A percentile compares a stretch with the other conserved stretches of the same genome.
Evolutionary conservation across 1,140 invertebrate species (phyloP).

Genomic region (Saccostrea echinata): DNA sequence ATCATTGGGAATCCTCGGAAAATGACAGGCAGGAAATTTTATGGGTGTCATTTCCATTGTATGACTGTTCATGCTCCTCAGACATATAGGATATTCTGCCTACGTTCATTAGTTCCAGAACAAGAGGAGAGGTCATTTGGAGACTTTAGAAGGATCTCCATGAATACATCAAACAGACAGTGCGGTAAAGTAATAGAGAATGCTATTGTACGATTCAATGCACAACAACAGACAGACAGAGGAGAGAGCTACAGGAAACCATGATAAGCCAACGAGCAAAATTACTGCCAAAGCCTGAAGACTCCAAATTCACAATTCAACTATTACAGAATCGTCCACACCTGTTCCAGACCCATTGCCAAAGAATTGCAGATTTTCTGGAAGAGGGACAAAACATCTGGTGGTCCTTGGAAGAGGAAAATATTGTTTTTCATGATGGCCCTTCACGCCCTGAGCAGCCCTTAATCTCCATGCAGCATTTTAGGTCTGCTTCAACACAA

Average conservation of each 20-base stretch:
- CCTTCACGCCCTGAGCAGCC: neutral
- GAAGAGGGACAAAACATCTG: constrained; percentile 13
- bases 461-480: neutral
- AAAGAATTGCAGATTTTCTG: constrained; percentile 47
- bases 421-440: constrained; percentile 33
- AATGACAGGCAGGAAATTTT: constrained; percentile 44
- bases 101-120: constrained; percentile 28
- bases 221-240: neutral
- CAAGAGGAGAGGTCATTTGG: constrained; percentile 49
- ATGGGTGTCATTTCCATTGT: constrained; percentile 42
- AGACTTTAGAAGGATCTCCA: neutral
- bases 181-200: constrained; percentile 26
- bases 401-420: neutral
- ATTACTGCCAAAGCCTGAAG: neutral
- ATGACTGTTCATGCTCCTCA: constrained; percentile 12
- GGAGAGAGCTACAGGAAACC: neutral
- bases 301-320: neutral
- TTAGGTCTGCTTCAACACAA: neutral
- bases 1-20: constrained; percentile 32
- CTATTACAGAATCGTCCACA: neutral
- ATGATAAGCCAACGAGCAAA: neutral
- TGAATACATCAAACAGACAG: constrained; percentile 5
- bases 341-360: neutral
- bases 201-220: constrained; percentile 18
- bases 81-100: constrained; percentile 26